Evolutionary conservation across 2,113 vertebrate species (phyloP).

Genomic region (Indicator maculatus): DNA sequence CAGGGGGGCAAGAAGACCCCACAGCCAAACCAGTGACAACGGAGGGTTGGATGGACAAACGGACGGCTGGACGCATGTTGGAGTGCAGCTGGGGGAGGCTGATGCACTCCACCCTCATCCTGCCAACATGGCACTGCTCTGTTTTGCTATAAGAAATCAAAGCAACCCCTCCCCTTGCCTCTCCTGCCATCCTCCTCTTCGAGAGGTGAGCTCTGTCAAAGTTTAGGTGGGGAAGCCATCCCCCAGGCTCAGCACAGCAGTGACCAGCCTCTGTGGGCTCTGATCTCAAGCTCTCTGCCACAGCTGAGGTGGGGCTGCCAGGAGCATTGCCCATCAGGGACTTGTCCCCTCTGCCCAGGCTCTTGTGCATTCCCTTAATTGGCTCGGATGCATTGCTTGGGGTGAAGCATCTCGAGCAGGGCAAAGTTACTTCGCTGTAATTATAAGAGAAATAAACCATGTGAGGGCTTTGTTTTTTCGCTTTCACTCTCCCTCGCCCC

Average conservation of each 20-base stretch:
- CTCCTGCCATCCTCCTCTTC: background rate
- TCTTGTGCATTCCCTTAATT: background rate
- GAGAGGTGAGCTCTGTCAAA: background rate
- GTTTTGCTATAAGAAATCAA: constrained; percentile 74
- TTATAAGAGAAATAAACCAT: constrained; percentile 10
- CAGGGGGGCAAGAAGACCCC: constrained; percentile 73
- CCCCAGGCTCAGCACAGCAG: background rate
- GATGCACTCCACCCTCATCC: constrained; percentile 68
- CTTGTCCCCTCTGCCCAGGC: background rate
- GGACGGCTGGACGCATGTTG: constrained; percentile 72
- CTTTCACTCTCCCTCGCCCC: background rate
- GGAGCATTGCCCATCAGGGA: background rate
- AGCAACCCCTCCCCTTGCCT: constrained; percentile 58
- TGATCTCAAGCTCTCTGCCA: background rate
- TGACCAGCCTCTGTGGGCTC: background rate
- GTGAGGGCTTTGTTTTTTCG: constrained; percentile 26
- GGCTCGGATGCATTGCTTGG: background rate
- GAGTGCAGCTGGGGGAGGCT: constrained; percentile 73
- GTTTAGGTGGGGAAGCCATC: background rate
- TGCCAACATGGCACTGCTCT: constrained; percentile 54
- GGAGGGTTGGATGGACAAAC: constrained; percentile 43
- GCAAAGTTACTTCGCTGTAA: constrained; percentile 46
- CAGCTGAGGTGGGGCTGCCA: background rate
- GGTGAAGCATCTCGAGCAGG: background rate
- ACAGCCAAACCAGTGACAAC: constrained; percentile 58